Conservation (phyloP, 2,797 vertebrate genomes). For the Malacoraja senta region DNA sequence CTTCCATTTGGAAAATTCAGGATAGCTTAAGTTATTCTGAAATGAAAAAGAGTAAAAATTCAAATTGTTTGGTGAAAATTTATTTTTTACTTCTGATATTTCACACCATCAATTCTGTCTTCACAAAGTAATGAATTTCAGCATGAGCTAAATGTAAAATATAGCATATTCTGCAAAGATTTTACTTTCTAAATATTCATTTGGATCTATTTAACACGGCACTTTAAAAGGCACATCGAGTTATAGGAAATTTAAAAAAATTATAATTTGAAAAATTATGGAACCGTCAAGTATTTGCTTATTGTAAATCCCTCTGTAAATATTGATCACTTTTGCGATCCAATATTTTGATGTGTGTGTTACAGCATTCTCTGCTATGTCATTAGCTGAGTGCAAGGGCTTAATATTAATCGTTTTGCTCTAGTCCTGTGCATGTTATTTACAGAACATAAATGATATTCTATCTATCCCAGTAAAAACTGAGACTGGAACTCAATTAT, state of each 20-base stretch:
- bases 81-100: not conserved
- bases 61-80: not conserved
- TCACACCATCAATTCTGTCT: not conserved
- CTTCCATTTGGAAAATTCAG: not conserved
- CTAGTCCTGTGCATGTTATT: not conserved
- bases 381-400: not conserved
- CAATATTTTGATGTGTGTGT: not conserved
- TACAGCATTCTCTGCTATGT: not conserved
- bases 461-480: not conserved
- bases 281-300: not conserved
- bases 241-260: not conserved
- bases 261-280: not conserved
- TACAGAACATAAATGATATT: not conserved
- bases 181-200: not conserved
- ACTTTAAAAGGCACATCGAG: not conserved
- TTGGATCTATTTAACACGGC: not conserved
- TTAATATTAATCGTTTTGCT: not conserved
- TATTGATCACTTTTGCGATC: not conserved
- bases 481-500: no score
- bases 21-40: not conserved
- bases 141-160: not conserved
- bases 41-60: not conserved
- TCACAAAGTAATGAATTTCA: not conserved
- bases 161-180: not conserved
- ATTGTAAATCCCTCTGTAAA: not conserved